Base-by-base conservation (phyloP, 1,140 invertebrate species). In the Zaprionus gabonicus region DNA sequence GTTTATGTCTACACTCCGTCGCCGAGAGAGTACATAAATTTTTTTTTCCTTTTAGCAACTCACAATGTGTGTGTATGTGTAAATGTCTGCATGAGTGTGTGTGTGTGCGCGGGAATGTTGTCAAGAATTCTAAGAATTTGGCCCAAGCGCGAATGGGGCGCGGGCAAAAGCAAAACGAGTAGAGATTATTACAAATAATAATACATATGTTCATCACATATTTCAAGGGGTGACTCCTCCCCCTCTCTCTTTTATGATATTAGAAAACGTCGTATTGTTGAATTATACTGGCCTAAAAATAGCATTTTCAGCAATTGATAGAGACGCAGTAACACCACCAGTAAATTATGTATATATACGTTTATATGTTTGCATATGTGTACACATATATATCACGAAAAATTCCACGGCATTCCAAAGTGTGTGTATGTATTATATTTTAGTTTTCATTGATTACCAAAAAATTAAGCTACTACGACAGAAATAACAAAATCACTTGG, bases 71-170 rank as follows among this genome's bases (percentile, higher is more conserved):
- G 60, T 65, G 60, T 72, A 55, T 77, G 41, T 72, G 60, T 72
- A 51, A 75, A 38, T 72, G 23, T 34, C 46, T 63, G 41, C 69
- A 17, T 27, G 44, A 57, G 12, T 58, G 38, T 86, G 62, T 70
- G 66, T 80, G 76, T 80, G 71, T 69, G 86, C 85, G 85, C 85
- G 85, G 85, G 85, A 90, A 90, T 90, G 85, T 90, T 90, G 83
- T 72, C 75, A 90, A 84, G 85, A 90, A 90, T 90, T 90, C 85
- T 85, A 85, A 90, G 85, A 90, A 90, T 90, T 90, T 88, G 74
- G 79, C 81, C 78, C 68, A 80, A 90, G 70, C 68, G 70, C 68
- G 31, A 79, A 36, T 46, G 64, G 71, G 67, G 67, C 60, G 46
- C 68, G 79, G 71, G 69, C 46, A 60, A 53, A 60, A 36, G 17